These are phyloP conservation scores for Seriola aureovittata DNA, from an alignment of 2,113 vertebrate genomes.

Conservation along the genomic window DNA sequence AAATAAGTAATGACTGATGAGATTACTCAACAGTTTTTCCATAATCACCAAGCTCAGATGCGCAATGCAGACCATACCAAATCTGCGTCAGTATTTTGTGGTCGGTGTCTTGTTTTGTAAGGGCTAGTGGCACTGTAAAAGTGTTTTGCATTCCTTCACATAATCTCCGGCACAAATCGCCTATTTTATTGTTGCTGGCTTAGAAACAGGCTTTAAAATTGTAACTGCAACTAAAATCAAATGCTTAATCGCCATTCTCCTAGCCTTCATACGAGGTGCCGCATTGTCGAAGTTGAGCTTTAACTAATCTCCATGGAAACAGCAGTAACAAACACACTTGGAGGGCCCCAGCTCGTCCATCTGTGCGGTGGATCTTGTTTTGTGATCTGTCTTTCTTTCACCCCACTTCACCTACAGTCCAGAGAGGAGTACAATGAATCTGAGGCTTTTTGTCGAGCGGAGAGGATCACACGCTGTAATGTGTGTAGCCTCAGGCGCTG, in stretches of 20 bases:
- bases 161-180: conserved; percentile 20
- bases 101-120: conserved; percentile 36
- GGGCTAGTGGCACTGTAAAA: neutral
- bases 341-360: conserved; percentile 30
- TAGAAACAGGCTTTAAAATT: neutral
- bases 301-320: conserved; percentile 62
- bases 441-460: conserved; percentile 45
- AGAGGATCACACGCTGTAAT: conserved; percentile 46
- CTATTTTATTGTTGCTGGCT: neutral
- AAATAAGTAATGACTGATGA: conserved; percentile 40
- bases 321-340: neutral
- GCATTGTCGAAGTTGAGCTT: conserved; percentile 44
- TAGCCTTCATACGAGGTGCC: neutral
- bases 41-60: conserved; percentile 12
- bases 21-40: conserved; percentile 3
- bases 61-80: neutral
- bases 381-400: conserved; percentile 53
- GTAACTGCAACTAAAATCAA: conserved; percentile 3
- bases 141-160: conserved; percentile 16
- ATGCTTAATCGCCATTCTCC: conserved; percentile 2
- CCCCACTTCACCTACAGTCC: conserved; percentile 46
- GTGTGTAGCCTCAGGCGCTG: conserved; percentile 38
- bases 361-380: conserved; percentile 49
- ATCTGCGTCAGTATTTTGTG: conserved; percentile 7
- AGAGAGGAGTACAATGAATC: conserved; percentile 49